Base-by-base conservation (phyloP, 2,888 invertebrate species). In the Brassicogethes aeneus region DNA sequence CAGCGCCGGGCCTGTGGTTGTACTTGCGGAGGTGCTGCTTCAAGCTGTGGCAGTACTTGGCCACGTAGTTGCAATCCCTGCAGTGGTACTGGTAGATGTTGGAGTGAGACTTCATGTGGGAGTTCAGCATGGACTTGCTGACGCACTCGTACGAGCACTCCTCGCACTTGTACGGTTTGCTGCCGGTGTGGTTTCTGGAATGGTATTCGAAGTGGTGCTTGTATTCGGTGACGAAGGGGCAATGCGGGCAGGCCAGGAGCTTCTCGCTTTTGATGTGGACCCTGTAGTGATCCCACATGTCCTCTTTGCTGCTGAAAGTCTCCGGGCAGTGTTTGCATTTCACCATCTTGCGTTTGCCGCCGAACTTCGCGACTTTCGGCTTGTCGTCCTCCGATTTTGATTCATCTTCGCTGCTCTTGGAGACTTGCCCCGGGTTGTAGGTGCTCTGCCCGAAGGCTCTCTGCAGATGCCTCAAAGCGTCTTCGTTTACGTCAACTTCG, bases 51-150 rank as follows among this genome's bases (percentile, higher is more conserved):
- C 93, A 94, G 64, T 99, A 99, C 64, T 99, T 99, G 15, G 96
- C 95, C 3, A 90, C 93, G 64, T 97, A 99, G 41, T 83, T 82
- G 66, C 99, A 99, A 62, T 94, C 86, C 0, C 83, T 74, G 64
- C 99, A 99, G 29, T 90, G 78, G 66, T 92, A 96, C 61, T 92
- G 93, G 60, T 94, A 94, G 1, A 94, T 74, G 50, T 83, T 85
- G 0, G 88, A 88, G 68, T 99, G 99, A 0, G 92, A 93, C 64
- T 99, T 99, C 61, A 94, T 78, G 64, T 99, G 99, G 1, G 94
- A 95, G 69, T 94, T 97, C 40, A 99, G 74, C 99, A 99, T 99
- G 1, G 96, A 96, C 65, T 95, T 94, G 71, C 94, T 96, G n/a
- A 95, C 94, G 63, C 95, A 96, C 0, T 82, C 78, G 60, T 93